These are phyloP conservation scores for Rhinella marina DNA, from an alignment of 2,797 vertebrate genomes.

Conservation along the genomic window DNA sequence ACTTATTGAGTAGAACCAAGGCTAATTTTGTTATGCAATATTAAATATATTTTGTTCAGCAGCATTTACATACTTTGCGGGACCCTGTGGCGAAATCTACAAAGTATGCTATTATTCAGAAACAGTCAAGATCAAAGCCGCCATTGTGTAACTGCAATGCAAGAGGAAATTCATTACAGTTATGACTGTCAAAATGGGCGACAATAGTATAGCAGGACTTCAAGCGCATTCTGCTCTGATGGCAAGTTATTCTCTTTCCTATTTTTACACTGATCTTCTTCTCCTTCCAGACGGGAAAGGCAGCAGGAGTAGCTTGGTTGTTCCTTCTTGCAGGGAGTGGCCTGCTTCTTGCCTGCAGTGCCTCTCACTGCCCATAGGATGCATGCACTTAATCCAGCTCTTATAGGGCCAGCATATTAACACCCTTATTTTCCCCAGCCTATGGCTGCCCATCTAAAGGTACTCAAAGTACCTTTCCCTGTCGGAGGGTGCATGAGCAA, in stretches of 20 bases:
- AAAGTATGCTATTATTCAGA: slow-evolving; percentile 24
- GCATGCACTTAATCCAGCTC: no score
- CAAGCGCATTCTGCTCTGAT: slow-evolving; percentile 12
- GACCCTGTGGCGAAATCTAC: slow-evolving; percentile 29
- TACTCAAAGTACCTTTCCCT: no score
- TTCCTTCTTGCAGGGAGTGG: no score
- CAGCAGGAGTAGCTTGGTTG: no score
- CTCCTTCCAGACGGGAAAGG: no score
- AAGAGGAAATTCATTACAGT: slow-evolving; percentile 46
- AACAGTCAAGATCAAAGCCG: slow-evolving; percentile 25
- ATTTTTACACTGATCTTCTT: slow-evolving; percentile 35
- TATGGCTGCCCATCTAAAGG: no score
- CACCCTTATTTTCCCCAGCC: no score
- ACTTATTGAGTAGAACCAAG: slow-evolving; percentile 7
- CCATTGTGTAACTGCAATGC: slow-evolving; percentile 15
- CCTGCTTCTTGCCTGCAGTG: no score
- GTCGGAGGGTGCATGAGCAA: no score
- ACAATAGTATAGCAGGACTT: slow-evolving; percentile 22
- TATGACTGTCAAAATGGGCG: slow-evolving; percentile 32
- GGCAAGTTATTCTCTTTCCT: slow-evolving; percentile 47
- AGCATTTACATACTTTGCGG: slow-evolving; percentile 25
- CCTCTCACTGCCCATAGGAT: no score
- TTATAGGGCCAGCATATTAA: no score
- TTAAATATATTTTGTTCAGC: slow-evolving; percentile 33
- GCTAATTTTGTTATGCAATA: slow-evolving; percentile 39